Conservation (phyloP, 2,113 vertebrate species). For the Nothoprocta pentlandii region DNA sequence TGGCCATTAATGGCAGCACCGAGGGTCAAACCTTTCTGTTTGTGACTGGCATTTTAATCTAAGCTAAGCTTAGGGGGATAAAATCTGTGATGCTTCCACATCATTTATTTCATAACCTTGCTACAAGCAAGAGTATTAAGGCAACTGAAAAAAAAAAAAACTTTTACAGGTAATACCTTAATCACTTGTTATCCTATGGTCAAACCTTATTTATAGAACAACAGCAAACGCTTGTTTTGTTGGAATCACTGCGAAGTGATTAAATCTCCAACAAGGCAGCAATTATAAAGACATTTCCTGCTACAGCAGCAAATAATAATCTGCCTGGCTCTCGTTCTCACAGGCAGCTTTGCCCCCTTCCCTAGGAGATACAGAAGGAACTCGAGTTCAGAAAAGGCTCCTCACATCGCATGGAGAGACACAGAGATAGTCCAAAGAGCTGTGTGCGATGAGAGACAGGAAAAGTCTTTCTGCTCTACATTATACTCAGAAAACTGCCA, state of each 20-base stretch:
- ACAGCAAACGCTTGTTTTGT: background rate
- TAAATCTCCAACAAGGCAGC: background rate
- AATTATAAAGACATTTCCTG: background rate
- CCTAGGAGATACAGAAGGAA: background rate
- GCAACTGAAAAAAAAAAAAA: background rate
- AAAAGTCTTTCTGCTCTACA: background rate
- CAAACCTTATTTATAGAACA: background rate
- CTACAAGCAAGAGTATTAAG: background rate
- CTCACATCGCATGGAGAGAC: background rate
- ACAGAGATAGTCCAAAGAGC: background rate
- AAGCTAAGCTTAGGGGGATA: background rate
- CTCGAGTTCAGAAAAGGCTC: background rate
- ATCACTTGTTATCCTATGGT: background rate
- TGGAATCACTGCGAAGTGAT: background rate
- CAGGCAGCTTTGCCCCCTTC: background rate
- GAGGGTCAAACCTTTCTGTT: slow-evolving; percentile 8
- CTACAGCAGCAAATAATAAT: accelerated
- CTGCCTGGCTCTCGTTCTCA: background rate
- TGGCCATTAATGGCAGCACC: slow-evolving; percentile 10
- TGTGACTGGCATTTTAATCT: slow-evolving; percentile 24
- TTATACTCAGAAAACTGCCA: background rate
- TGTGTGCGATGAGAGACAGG: background rate
- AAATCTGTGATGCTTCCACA: background rate
- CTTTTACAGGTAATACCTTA: background rate
- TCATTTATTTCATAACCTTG: background rate